Evolutionary conservation across 2,888 invertebrate species (phyloP), one percentile per base, ranked within the genome.

Genomic region (Drosophila mimica): DNA sequence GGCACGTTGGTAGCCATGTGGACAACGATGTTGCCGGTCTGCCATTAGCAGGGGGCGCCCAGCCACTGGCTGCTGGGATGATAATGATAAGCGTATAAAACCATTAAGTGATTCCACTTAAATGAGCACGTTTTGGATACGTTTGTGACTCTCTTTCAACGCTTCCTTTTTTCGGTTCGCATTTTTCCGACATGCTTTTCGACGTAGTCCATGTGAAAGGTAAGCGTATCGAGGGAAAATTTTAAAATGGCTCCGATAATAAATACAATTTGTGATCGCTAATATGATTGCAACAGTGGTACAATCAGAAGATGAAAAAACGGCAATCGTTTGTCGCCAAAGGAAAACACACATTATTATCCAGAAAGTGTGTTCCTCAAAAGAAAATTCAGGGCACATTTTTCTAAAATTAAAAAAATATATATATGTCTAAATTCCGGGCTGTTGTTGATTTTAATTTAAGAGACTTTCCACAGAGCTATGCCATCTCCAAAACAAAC

Each of bases 31-130:
- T 62, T 59, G 56, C 53, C 46, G 53, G 62, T 40, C 59, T 48
- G 81, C 54, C 66, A 70, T 49, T 65, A 53, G 63, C 38, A 58
- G 30, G 25, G 31, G 53, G 40, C 7, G 30, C 62, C 33, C 38
- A 25, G 67, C 30, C 60, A 31, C 33, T 54, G 48, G 69, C 58
- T 52, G 51, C 64, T 71, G 76, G 81, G 74, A 78, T 76, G 81
- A 86, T 88, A 91, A 89, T 91, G 90, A 91, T 90, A 90, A 91
- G 89, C 84, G 82, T 66, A 89, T 89, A 89, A 91, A 91, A 91
- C 91, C 91, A 91, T 92, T 91, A 92, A 91, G 91, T 86, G 87
- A 91, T 92, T 91, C 89, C 92, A 89, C 92, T 92, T 85, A 90
- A 92, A 89, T 88, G 83, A 90, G 75, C 92, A 88, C 85, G 87